Evolutionary conservation across 2,797 vertebrate species (phyloP).

Genomic region (Pseudotriccus pelzelni): DNA sequence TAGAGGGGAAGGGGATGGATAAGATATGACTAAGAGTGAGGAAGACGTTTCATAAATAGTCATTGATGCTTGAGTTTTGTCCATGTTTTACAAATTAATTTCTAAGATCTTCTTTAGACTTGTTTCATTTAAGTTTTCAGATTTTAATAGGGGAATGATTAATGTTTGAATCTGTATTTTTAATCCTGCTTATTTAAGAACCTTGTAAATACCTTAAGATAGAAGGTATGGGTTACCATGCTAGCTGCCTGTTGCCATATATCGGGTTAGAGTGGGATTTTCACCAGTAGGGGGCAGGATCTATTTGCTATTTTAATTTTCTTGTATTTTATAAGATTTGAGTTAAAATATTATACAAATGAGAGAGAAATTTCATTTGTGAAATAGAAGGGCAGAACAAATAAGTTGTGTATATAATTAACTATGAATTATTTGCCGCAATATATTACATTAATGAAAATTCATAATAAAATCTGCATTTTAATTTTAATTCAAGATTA

Average conservation of each 20-base stretch:
- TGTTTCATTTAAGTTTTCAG: neutral
- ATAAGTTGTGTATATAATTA: neutral
- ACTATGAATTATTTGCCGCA: neutral
- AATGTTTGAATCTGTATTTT: neutral
- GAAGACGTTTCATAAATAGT: neutral
- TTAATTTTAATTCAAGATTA: slow-evolving; percentile 29
- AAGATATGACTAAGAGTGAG: neutral
- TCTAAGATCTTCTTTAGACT: neutral
- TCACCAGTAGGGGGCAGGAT: neutral
- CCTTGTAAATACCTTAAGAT: neutral
- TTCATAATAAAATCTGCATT: neutral
- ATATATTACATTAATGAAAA: neutral
- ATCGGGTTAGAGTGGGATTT: neutral
- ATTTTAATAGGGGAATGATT: neutral
- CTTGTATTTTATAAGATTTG: neutral
- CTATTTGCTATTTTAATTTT: neutral
- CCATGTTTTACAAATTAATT: neutral
- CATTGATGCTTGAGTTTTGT: neutral
- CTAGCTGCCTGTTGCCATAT: neutral
- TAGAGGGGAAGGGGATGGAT: neutral
- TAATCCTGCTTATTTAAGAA: neutral
- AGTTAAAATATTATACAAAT: neutral
- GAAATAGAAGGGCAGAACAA: neutral
- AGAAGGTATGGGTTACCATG: neutral
- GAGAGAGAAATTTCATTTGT: neutral